A percentile compares a stretch with the other conserved stretches of the same genome.
These are phyloP conservation scores for Berghia stephanieae DNA, from an alignment of 1,140 invertebrate species.

Conservation along the genomic window DNA sequence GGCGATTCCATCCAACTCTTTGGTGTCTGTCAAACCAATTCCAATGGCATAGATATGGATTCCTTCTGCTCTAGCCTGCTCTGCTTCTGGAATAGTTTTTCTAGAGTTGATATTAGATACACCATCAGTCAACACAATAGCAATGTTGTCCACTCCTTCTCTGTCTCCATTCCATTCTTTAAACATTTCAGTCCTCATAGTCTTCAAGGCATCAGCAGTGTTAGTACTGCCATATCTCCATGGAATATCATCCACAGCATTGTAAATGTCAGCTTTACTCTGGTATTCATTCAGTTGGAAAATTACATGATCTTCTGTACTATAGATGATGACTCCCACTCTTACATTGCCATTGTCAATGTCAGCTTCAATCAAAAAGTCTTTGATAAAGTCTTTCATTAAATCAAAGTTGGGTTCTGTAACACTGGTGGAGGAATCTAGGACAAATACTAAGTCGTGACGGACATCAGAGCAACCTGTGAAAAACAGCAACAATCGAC, in stretches of 20 bases:
- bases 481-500: too few species aligned
- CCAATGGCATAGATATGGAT: too few species aligned
- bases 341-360: slow-evolving; percentile 46
- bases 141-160: slow-evolving; percentile 42
- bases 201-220: slow-evolving; percentile 47
- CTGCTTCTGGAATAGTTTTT: too few species aligned
- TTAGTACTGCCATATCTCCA: slow-evolving; percentile 54
- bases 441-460: slow-evolving; percentile 50
- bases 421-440: slow-evolving; percentile 56
- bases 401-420: slow-evolving; percentile 47
- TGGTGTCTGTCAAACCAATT: too few species aligned
- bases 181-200: slow-evolving; percentile 47
- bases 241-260: slow-evolving; percentile 47
- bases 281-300: slow-evolving; percentile 51
- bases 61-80: too few species aligned
- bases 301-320: slow-evolving; percentile 46
- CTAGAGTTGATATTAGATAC: slow-evolving; percentile 41
- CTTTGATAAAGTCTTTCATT: slow-evolving; percentile 51
- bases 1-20: too few species aligned
- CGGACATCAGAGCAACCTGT: slow-evolving; percentile 38
- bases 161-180: slow-evolving; percentile 45
- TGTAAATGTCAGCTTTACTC: slow-evolving; percentile 37
- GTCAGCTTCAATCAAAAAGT: slow-evolving; percentile 45
- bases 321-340: slow-evolving; percentile 50
- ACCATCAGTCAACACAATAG: slow-evolving; percentile 55